Evolutionary conservation across 2,888 invertebrate species (phyloP), one percentile per base, ranked within the genome.

Genomic region (Mythimna ferrago): DNA sequence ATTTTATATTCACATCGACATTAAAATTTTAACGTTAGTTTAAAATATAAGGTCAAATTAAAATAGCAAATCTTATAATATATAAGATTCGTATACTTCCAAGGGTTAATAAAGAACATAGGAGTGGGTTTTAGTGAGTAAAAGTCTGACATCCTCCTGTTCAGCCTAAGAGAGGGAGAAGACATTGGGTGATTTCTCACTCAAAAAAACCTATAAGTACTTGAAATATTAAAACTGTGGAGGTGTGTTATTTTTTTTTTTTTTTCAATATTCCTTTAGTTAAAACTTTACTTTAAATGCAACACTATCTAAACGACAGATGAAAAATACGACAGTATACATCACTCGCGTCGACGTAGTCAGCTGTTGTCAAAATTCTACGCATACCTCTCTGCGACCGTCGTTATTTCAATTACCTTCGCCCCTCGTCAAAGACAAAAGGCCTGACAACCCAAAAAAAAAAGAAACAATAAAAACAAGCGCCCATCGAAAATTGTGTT

Each of bases 401-500:
- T 95, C 95, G 95, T 96, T 96, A 96, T 96, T 95, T 95, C 96
- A 95, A 96, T 96, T 96, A 95, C 94, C 89, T 86, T 86, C 83
- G 91, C 92, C 96, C 96, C 93, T 95, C 94, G 94, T 96, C 96
- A 96, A 94, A 96, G 94, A 96, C 96, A 96, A 96, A 95, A 93
- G 95, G 92, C 90, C 93, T 94, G 95, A 95, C 96, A 94, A 90
- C 51, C 72, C 67, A 88, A 86, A 90, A 91, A 92, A 82, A 78
- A 92, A 85, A 89, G 90, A n/a, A 64, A 90, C 89, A 85, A 88
- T 89, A 87, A 88, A 88, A 89, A 89, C 88, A 89, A 91, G 91
- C 89, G 90, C 86, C 76, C 85, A 82, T 81, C 75, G 88, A 78
- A 78, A 92, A 90, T 88, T 86, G 88, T 87, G 89, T 95, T 96